Conservation (phyloP, 64 coral and sea anemone species). For the Actinia tenebrosa region DNA sequence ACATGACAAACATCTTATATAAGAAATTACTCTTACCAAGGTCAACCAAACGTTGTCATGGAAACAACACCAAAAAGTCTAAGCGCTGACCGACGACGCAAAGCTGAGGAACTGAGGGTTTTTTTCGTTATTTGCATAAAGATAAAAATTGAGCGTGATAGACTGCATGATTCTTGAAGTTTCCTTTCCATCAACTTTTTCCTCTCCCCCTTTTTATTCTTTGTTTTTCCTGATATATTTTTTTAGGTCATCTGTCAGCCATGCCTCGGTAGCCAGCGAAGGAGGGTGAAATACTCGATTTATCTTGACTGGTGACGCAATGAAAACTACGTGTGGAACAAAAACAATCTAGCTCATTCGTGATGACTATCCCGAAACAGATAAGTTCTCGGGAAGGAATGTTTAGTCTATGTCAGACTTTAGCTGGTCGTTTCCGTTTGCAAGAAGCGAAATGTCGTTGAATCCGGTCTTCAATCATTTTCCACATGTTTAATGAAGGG, state of each 20-base stretch:
- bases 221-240: too few relatives aligned
- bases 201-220: too few relatives aligned
- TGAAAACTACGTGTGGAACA: neutral
- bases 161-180: neutral
- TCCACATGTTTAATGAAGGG: neutral
- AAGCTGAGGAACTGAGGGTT: neutral
- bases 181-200: too few relatives aligned
- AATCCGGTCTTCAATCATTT: neutral
- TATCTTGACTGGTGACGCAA: neutral
- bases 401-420: neutral
- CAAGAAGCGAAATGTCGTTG: neutral
- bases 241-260: too few relatives aligned
- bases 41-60: neutral
- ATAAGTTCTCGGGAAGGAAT: neutral
- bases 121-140: neutral
- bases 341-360: neutral
- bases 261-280: too few relatives aligned
- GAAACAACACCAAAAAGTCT: neutral
- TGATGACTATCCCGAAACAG: neutral
- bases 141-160: neutral
- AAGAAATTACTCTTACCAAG: neutral
- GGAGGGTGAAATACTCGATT: too few relatives aligned
- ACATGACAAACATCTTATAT: neutral
- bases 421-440: neutral
- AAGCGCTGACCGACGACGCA: too few relatives aligned